Base-by-base conservation (phyloP, 2,888 invertebrate species). In the Parthenolecanium corni region DNA sequence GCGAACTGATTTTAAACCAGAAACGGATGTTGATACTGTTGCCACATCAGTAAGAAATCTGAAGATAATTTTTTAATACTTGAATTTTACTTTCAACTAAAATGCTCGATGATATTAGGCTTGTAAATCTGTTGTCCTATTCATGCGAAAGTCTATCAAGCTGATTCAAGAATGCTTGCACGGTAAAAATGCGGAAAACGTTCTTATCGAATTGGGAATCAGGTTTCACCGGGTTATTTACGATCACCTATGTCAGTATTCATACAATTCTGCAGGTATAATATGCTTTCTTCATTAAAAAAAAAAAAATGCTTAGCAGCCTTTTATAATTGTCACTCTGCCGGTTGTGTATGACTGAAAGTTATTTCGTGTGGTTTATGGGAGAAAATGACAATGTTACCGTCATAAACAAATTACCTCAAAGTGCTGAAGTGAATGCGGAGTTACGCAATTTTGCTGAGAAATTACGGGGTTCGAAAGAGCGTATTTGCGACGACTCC, bases 161-260 rank as follows among this genome's bases (percentile, higher is more conserved):
- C 84, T 85, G 71, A 86, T 95, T 49, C 82, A 85, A 72, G 80
- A 82, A 56, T 86, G 86, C 66, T 77, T 96, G 40, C 96, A 97
- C 72, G 96, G 94, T 0, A 92, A 90, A 71, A 96, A 97, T 76
- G 80, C 92, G 51, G 85, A 86, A 68, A 83, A 85, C 3, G 84
- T 94, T 11, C 77, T 94, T 36, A 82, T 87, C 54, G 97, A 97
- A 73, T 78, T 97, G 20, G 96, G 97, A 0, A 80, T 87, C 23
- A 80, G 93, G n/a, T 81, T 98, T 67, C 96, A 97, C 74, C 80
- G 93, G 54, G 86, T 92, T 52, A 85, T 98, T 67, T 91, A 91
- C 71, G 94, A 96, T 67, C 97, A 98, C 74, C 78, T 98, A 67
- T 85, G 89, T 69, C 91, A 90, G 71, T 94, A 88, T 78, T 90